Evolutionary conservation across 2,888 invertebrate species (phyloP).

Genomic region (Amorpha juglandis): DNA sequence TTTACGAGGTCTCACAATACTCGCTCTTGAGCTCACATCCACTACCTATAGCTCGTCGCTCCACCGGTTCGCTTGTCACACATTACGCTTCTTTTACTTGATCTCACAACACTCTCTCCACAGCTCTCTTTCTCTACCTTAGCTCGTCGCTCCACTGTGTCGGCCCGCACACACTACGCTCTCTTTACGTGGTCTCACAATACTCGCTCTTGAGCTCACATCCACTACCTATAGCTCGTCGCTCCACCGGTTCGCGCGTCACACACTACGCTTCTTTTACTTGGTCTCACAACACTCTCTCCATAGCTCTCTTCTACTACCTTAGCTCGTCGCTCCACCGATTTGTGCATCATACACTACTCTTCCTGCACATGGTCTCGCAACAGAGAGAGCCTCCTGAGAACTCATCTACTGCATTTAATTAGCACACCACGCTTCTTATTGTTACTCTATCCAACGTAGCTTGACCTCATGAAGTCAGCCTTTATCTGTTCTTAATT

Average conservation of each 20-base stretch:
- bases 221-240: slow-evolving; percentile 16
- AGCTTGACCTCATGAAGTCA: neutral
- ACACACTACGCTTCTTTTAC: neutral
- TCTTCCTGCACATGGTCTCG: neutral
- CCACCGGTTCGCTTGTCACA: neutral
- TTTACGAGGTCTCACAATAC: neutral
- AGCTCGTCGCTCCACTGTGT: slow-evolving; percentile 14
- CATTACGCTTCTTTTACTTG: slow-evolving; percentile 11
- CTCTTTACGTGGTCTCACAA: slow-evolving; percentile 1
- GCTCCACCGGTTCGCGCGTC: neutral
- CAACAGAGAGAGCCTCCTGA: slow-evolving; percentile 15
- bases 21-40: slow-evolving; percentile 18
- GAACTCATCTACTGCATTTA: neutral
- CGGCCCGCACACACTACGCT: slow-evolving; percentile 12
- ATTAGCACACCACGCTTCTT: neutral
- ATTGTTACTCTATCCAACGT: neutral
- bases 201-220: slow-evolving; percentile 15
- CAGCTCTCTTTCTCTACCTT: slow-evolving; percentile 9
- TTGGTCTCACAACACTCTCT: neutral
- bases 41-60: slow-evolving; percentile 17
- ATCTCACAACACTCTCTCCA: slow-evolving; percentile 17
- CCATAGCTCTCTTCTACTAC: slow-evolving; percentile 10
- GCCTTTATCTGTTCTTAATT: slow-evolving; percentile 9
- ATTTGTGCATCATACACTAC: slow-evolving; percentile 13
- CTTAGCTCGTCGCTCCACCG: slow-evolving; percentile 18